Percentiles rank a stretch among this genome's conserved stretches.
Evolutionary conservation across 2,113 vertebrate genomes (phyloP).

Genomic region (Synchiropus splendidus): DNA sequence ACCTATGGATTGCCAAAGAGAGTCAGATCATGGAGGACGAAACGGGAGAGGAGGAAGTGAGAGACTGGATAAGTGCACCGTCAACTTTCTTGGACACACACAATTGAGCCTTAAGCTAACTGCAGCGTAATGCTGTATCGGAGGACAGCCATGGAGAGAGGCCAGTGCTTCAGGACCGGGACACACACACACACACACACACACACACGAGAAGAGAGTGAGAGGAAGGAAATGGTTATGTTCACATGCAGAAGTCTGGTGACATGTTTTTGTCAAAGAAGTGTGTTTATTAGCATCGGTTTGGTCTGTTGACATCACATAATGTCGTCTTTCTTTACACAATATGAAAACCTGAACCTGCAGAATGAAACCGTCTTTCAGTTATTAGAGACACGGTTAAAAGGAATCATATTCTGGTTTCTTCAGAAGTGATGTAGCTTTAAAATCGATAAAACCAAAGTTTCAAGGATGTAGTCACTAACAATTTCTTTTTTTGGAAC

Average conservation of each 20-base stretch:
- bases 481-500: too few species aligned
- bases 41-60: slow-evolving; percentile 25
- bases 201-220: neutral
- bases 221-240: slow-evolving; percentile 1
- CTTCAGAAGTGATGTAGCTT: too few species aligned
- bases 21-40: slow-evolving; percentile 23
- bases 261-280: too few species aligned
- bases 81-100: slow-evolving; percentile 72
- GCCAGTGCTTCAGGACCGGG: slow-evolving; percentile 69
- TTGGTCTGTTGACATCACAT: too few species aligned
- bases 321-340: too few species aligned
- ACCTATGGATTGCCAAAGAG: slow-evolving; percentile 75
- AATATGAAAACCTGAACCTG: too few species aligned
- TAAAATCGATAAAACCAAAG: too few species aligned
- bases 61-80: slow-evolving; percentile 19
- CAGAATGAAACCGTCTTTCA: too few species aligned
- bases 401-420: too few species aligned
- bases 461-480: too few species aligned
- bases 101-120: slow-evolving; percentile 88
- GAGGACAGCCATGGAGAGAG: slow-evolving; percentile 87
- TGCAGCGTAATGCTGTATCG: slow-evolving; percentile 69
- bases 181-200: slow-evolving; percentile 7
- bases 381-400: too few species aligned
- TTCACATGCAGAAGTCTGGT: slow-evolving; percentile 15
- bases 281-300: too few species aligned